Percentiles rank a stretch among this genome's conserved stretches.
phyloP scores from a whole-genome alignment of 2,113 vertebrate genomes.

The Clarias gariepinus region DNA sequence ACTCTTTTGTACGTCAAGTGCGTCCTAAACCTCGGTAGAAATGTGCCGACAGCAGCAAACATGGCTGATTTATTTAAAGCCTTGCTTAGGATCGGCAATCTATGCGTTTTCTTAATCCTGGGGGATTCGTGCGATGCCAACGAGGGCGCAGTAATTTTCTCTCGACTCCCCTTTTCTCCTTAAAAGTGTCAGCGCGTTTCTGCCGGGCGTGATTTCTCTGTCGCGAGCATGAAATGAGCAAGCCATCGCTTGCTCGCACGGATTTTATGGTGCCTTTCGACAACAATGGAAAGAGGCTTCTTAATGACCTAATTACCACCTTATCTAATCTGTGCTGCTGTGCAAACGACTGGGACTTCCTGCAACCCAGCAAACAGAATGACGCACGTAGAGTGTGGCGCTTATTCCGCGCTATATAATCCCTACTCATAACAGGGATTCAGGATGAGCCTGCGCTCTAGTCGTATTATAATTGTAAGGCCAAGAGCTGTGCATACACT shows the following conservation, averaged over 20 bases:
- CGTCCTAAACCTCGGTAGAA: neutral
- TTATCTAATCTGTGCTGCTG: conserved; percentile 35
- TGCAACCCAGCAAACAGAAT: neutral
- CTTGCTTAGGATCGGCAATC: neutral
- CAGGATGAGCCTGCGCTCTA: neutral
- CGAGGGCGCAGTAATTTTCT: neutral
- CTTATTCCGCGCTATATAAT: neutral
- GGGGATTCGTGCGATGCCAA: neutral
- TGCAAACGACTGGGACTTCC: neutral
- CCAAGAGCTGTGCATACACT: neutral
- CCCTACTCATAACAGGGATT: neutral
- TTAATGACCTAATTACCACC: conserved; percentile 50
- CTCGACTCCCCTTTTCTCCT: neutral
- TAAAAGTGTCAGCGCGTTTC: conserved; percentile 19
- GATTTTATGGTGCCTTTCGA: conserved; percentile 18
- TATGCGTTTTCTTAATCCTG: conserved; percentile 27
- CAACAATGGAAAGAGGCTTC: conserved; percentile 31
- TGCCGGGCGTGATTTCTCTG: neutral
- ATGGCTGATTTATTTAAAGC: neutral
- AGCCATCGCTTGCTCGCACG: conserved; percentile 12
- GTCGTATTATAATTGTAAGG: neutral
- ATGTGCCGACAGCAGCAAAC: neutral
- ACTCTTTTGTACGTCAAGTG: neutral
- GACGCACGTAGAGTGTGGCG: neutral
- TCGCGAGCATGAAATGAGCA: conserved; percentile 12